Evolutionary conservation across 2,888 invertebrate species (phyloP).

Genomic region (Eupeodes latifasciatus): DNA sequence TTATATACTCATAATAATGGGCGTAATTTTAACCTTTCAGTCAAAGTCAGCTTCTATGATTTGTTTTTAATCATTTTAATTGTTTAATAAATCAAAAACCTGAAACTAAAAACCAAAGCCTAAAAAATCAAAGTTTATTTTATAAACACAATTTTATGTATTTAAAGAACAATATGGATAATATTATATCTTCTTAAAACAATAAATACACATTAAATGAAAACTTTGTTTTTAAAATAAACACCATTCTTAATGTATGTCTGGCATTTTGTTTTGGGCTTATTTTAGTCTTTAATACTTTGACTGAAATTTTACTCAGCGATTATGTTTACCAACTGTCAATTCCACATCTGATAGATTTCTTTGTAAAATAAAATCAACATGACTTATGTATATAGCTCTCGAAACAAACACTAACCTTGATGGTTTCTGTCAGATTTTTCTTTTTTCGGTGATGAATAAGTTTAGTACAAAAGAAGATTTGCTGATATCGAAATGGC

Average conservation of each 20-base stretch:
- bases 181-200: background rate
- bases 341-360: slow-evolving; percentile 7
- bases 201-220: background rate
- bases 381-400: background rate
- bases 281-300: background rate
- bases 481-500: background rate
- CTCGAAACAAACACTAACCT: background rate
- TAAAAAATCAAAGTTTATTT: background rate
- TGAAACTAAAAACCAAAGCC: background rate
- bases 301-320: background rate
- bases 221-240: background rate
- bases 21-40: background rate
- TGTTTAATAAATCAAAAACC: background rate
- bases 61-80: background rate
- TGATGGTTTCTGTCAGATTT: background rate
- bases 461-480: background rate
- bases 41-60: background rate
- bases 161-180: background rate
- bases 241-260: background rate
- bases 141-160: background rate
- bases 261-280: background rate
- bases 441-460: background rate
- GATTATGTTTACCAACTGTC: slow-evolving; percentile 7
- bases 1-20: background rate
- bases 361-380: slow-evolving; percentile 20